Percentiles rank a stretch among this genome's conserved stretches.
These are phyloP conservation scores for Linnaemya tessellans DNA, from an alignment of 2,888 invertebrate genomes.

Conservation along the genomic window DNA sequence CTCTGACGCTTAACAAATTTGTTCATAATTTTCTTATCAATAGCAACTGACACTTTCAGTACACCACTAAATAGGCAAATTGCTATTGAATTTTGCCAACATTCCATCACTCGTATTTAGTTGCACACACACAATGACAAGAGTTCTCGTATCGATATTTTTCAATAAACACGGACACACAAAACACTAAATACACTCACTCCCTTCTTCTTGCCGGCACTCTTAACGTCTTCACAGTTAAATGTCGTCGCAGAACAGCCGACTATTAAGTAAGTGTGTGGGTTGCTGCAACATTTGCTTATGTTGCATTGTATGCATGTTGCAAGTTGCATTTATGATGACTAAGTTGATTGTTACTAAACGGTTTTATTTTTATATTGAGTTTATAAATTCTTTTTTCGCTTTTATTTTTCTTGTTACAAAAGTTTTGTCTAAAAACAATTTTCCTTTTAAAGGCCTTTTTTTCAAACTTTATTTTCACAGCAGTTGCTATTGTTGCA, in stretches of 20 bases:
- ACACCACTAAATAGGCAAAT: constrained; percentile 20
- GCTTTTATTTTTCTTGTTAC: neutral
- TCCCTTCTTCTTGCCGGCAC: constrained; percentile 7
- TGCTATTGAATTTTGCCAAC: constrained; percentile 36
- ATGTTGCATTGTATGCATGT: constrained; percentile 46
- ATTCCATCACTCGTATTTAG: constrained; percentile 48
- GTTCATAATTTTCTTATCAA: constrained; percentile 1
- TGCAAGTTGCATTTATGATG: constrained; percentile 70
- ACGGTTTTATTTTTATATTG: constrained; percentile 58
- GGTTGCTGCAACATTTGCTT: constrained; percentile 64
- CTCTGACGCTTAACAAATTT: neutral
- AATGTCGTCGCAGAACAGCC: neutral
- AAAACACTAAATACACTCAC: neutral
- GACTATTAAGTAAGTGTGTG: constrained; percentile 44
- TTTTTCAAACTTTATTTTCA: too few relatives aligned
- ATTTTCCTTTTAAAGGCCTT: constrained; percentile 37
- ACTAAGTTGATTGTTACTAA: constrained; percentile 71
- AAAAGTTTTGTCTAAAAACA: constrained; percentile 39
- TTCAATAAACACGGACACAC: neutral
- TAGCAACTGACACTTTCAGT: constrained; percentile 49
- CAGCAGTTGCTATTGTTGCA: neutral
- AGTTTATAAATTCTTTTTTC: constrained; percentile 15
- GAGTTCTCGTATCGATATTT: neutral
- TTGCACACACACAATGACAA: neutral
- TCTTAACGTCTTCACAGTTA: constrained; percentile 23